Percentiles rank a stretch among this genome's conserved stretches.
These are phyloP conservation scores for Gallinago media DNA, from an alignment of 2,113 vertebrate genomes.

Conservation along the genomic window DNA sequence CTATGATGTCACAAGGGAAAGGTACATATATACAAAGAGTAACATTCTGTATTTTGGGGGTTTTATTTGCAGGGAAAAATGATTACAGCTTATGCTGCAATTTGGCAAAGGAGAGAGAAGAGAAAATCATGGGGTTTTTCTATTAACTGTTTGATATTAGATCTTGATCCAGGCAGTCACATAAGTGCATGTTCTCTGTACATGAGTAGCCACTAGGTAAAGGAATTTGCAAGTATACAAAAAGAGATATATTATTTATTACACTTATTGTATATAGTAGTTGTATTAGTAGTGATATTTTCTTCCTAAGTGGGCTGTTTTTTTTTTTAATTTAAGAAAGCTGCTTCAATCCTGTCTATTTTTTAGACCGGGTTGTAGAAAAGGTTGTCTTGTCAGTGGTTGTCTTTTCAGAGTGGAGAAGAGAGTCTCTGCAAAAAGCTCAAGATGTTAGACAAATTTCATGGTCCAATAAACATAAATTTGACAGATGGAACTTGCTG, in stretches of 20 bases:
- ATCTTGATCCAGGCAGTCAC: neutral
- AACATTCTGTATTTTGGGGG: neutral
- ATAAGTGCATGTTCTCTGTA: neutral
- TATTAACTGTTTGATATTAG: neutral
- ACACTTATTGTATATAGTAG: neutral
- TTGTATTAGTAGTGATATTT: neutral
- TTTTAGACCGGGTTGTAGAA: neutral
- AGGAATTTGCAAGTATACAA: neutral
- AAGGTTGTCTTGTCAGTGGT: neutral
- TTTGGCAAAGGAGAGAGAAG: neutral
- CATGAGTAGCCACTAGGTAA: neutral
- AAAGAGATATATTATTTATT: neutral
- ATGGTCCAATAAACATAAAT: neutral
- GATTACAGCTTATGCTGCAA: neutral
- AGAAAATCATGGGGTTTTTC: neutral
- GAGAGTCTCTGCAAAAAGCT: neutral
- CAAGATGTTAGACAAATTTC: slow-evolving; percentile 10
- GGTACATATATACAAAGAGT: neutral
- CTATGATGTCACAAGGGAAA: neutral
- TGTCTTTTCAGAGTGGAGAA: neutral
- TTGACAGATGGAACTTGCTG: slow-evolving; percentile 33
- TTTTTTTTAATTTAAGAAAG: neutral
- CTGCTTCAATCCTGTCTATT: neutral
- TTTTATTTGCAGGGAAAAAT: neutral
- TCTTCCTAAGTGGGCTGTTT: neutral